Conservation (phyloP, 2,113 vertebrate genomes). For the Rhabdomys dilectus region DNA sequence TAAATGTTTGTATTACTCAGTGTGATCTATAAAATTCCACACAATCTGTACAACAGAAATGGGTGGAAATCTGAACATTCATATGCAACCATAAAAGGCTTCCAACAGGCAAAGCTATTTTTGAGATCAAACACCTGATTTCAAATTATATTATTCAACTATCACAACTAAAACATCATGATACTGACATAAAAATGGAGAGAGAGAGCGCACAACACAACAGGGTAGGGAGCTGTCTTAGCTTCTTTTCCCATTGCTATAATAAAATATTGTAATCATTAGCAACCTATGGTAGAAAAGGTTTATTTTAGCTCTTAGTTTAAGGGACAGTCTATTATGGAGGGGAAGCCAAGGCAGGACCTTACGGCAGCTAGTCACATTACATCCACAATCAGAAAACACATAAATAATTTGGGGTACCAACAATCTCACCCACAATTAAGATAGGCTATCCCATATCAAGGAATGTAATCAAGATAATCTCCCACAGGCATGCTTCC, state of each 20-base stretch:
- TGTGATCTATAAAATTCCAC: neutral
- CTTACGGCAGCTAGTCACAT: neutral
- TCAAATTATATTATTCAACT: neutral
- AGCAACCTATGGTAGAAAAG: neutral
- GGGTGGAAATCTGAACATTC: neutral
- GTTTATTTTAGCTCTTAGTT: neutral
- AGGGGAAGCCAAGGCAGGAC: neutral
- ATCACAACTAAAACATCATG: neutral
- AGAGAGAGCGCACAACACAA: neutral
- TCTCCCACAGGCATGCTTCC: neutral
- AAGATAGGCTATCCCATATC: neutral
- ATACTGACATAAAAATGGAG: neutral
- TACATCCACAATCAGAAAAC: neutral
- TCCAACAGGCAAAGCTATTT: neutral
- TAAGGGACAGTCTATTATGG: neutral
- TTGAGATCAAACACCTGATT: neutral
- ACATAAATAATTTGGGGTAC: neutral
- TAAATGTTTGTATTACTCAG: neutral
- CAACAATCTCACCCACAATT: neutral
- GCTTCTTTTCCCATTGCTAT: neutral
- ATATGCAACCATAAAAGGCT: neutral
- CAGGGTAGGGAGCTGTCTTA: neutral
- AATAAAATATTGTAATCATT: neutral
- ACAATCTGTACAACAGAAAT: neutral
- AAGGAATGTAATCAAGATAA: neutral